Base-by-base conservation (phyloP, 2,113 vertebrate genomes). In the Deroptyus accipitrinus region DNA sequence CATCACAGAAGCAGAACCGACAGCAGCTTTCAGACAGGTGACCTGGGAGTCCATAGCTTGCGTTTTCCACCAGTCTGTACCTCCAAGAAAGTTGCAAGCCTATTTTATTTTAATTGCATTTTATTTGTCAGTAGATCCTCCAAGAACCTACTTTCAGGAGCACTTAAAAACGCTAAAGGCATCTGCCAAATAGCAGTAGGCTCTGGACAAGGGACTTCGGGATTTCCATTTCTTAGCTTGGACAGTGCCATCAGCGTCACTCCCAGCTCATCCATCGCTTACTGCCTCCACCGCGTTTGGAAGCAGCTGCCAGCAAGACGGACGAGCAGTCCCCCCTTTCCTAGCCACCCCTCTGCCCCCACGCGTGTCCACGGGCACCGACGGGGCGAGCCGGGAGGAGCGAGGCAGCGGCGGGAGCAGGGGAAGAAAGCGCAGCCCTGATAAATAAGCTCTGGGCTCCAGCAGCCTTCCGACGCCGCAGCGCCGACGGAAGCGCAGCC, bases 191-290 rank as follows among this genome's bases (percentile, higher is more conserved):
- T 8, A 24, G 28, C 67, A 33, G 33, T 15, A n/a, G 31, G 17
- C 59, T 81, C 28, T 4, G 1, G 6, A 30, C 17, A 6, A 39
- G 8, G 22, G 9, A 17, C 22, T 8, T 1, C 2, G 16, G 20
- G 10, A 46, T 39, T 20, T 28, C 4, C 8, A 13, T 37, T 16
- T 13, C 18, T 4, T 1, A 33, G 23, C 31, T 10, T 3, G 37
- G 54, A 5, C 20, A 1, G 27, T 6, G 27, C 2, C 2, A 9
- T 1, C 13, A 35, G 57, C 19, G 7, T 2, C 16, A 4, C 1
- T 31, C 44, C 39, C 11, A 28, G 13, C 46, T 7, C 80, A 9
- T 3, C 24, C 7, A 23, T 4, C 48, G 0, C 51, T 7, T 0
- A 2, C 9, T 4, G 30, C 11, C 13, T 13, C 14, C 46, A 30